Percentiles rank a stretch among this genome's conserved stretches.
These are phyloP conservation scores for Conus ventricosus DNA, from an alignment of 1,140 invertebrate species.

Conservation along the genomic window DNA sequence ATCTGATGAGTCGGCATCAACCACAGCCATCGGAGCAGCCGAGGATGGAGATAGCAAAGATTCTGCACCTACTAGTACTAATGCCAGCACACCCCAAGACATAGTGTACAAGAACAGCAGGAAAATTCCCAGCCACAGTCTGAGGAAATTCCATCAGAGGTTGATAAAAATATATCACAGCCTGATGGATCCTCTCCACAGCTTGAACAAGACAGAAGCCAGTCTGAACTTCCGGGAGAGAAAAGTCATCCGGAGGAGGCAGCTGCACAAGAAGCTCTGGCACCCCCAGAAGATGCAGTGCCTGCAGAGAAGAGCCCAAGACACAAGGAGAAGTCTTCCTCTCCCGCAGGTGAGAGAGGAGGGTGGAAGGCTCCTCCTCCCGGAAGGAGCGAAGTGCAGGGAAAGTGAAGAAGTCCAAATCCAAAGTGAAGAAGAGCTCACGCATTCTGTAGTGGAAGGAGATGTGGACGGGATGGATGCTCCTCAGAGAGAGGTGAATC, in stretches of 20 bases:
- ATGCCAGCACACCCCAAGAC: background rate
- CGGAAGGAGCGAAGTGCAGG: constrained; percentile 6
- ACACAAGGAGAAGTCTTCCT: background rate
- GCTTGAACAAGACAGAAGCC: background rate
- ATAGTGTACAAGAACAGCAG: background rate
- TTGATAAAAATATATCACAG: background rate
- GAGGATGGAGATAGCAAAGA: background rate
- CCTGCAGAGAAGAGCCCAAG: background rate
- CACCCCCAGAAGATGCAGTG: background rate
- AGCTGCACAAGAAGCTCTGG: background rate
- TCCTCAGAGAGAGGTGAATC: background rate
- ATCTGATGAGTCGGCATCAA: background rate
- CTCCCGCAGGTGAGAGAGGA: background rate
- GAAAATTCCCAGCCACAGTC: background rate
- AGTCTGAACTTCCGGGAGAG: background rate
- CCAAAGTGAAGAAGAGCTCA: background rate
- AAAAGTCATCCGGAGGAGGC: background rate
- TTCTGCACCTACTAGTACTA: background rate
- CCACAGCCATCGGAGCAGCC: background rate
- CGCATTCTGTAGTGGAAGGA: background rate
- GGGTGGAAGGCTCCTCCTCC: background rate
- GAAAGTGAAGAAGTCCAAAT: constrained; percentile 7
- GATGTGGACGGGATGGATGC: background rate
- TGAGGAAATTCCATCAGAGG: background rate
- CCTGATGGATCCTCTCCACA: background rate